Base-by-base conservation (phyloP, 1,140 invertebrate genomes). In the Brachionus plicatilis region DNA sequence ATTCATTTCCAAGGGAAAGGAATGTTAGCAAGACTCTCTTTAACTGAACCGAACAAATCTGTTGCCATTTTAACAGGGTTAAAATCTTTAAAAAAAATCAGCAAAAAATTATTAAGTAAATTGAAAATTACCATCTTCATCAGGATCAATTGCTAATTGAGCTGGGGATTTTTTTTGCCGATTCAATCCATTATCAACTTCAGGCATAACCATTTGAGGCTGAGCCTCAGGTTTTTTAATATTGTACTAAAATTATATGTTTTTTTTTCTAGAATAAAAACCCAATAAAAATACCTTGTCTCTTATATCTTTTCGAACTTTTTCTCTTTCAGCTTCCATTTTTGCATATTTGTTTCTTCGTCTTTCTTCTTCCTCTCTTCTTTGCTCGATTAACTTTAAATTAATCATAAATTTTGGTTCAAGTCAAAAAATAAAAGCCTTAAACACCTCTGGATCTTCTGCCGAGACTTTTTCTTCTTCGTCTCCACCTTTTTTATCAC, bases 271-370 rank as follows among this genome's bases (percentile, higher is more conserved):
- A 29, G 33, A 14, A 27, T 17, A 27, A 65, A 65, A 14, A 41
- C 1, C 20, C 20, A 29, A 45, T 12, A 37, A n/a, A 6, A 17
- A 37, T 70, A 83, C 82, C 24, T 83, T 83, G 17, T 83, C 82
- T 68, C 82, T 68, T 12, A 83, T 83, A 3, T 41, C 82, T n/a
- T 83, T 60, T 8, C 82, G 60, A 47, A 83, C 50, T 72, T 83
- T 68, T 72, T 83, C 82, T 65, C 82, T 27, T 68, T 83, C 60
- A 72, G 60, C 60, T 70, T 83, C 82, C 82, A 83, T 83, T 83
- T 83, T 83, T 33, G 82, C 82, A 56, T 83, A 83, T 72, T 83
- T 83, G 6, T 68, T 68, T 50, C 60, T 27, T 45, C 82, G 65
- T 70, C 60, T 47, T 56, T 83, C 82, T 83, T 83, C 82, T 47